Percentiles rank a stretch among this genome's conserved stretches.
Conservation (phyloP, 2,797 vertebrate species). For the Eurystomus glaucurus region DNA sequence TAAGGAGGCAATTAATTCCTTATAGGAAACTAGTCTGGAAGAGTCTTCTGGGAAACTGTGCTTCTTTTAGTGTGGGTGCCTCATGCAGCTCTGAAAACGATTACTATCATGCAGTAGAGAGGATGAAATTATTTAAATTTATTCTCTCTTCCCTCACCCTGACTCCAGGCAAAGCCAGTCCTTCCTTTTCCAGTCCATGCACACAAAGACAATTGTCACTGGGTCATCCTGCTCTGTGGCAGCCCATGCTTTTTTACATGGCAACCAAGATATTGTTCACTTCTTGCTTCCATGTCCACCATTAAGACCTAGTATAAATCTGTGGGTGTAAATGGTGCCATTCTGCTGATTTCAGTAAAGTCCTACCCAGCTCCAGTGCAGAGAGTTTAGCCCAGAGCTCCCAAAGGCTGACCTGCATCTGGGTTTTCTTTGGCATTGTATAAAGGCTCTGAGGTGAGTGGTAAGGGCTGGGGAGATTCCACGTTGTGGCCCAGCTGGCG, state of each 20-base stretch:
- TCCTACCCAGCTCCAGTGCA: not conserved
- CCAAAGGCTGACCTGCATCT: not conserved
- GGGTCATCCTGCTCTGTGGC: not conserved
- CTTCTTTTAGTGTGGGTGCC: not conserved
- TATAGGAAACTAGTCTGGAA: not conserved
- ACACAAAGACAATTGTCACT: not conserved
- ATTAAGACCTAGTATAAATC: not conserved
- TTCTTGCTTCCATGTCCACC: not conserved
- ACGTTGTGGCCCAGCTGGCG: constrained; percentile 69
- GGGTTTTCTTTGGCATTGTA: constrained; percentile 24
- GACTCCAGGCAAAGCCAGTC: not conserved
- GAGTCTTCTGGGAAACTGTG: not conserved
- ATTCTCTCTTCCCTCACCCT: not conserved
- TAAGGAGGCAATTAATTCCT: not conserved
- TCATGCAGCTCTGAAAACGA: not conserved
- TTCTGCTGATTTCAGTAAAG: not conserved
- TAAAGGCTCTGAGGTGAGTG: constrained; percentile 39
- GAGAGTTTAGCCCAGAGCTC: not conserved
- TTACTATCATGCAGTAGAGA: not conserved
- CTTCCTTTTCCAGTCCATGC: not conserved
- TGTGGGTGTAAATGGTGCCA: not conserved
- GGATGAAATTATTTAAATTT: not conserved
- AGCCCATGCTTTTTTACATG: not conserved
- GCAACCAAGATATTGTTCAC: not conserved
- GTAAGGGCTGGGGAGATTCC: constrained; percentile 43